Percentiles rank a stretch among this genome's conserved stretches.
Conservation (phyloP, 2,888 invertebrate genomes). For the Trisateles emortualis region DNA sequence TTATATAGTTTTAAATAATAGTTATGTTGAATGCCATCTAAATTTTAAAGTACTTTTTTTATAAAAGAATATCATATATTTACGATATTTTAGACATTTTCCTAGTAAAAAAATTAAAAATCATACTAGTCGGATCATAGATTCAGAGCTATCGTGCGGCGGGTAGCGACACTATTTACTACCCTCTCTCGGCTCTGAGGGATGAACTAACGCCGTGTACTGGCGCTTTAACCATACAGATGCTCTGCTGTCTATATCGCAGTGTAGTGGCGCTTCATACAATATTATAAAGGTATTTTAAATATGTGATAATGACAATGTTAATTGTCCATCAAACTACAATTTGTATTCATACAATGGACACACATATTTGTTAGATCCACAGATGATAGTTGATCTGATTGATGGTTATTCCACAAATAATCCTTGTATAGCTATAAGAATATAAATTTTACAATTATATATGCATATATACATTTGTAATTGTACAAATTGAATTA, state of each 20-base stretch:
- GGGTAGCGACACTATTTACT: conserved; percentile 46
- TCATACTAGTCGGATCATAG: neutral
- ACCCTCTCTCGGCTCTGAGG: conserved; percentile 41
- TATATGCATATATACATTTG: too few species aligned
- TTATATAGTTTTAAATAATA: neutral
- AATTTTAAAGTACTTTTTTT: conserved; percentile 1
- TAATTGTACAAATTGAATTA: too few species aligned
- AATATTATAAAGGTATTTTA: neutral
- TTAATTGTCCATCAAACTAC: too few species aligned
- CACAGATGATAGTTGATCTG: too few species aligned
- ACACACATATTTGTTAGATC: too few species aligned
- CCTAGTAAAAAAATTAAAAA: neutral
- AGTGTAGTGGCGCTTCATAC: conserved; percentile 20
- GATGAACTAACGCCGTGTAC: conserved; percentile 25
- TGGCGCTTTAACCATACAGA: conserved; percentile 3
- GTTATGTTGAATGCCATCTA: neutral
- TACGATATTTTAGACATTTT: neutral
- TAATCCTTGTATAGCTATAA: too few species aligned
- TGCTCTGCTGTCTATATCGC: neutral
- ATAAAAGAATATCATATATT: neutral
- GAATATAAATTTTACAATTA: too few species aligned
- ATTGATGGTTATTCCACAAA: too few species aligned
- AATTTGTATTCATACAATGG: too few species aligned
- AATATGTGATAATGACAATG: too few species aligned
- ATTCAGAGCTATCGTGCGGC: conserved; percentile 47